Evolutionary conservation across 1,140 invertebrate species (phyloP), one percentile per base, ranked within the genome.

Genomic region (Akabosia matsudoensis): DNA sequence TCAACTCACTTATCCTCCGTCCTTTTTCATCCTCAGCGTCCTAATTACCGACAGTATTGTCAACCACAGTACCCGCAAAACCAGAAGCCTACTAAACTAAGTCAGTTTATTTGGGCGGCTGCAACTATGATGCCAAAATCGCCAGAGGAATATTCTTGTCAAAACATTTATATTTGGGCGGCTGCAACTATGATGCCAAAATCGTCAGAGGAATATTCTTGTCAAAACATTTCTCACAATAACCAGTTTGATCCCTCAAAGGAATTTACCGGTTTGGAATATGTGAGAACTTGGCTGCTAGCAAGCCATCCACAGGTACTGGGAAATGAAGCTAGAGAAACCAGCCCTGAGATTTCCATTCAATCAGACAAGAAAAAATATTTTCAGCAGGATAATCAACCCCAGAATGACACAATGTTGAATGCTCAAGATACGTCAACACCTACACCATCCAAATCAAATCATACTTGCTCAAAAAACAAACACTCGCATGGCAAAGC

Each of bases 231-330:
- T n/a, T n/a, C n/a, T 16, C 30, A 30, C 16, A 34, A 28, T 70
- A 22, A 33, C 34, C 74, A 75, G n/a, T 71, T 70, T 56, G 37
- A 76, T n/a, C 72, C 73, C 31, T 74, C 80, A 16, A 81, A 81
- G 54, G 80, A 81, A 45, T 81, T 81, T 56, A 81, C 80, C 7
- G 76, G 80, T 37, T 74, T 79, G 18, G 80, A 81, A 31, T 81
- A 81, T 54, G 80, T 81, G 0, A 52, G 76, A 31, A 78, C 80
- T 54, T 81, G 80, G 80, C 61, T 81, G 16, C 54, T 81, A 1
- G 77, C 80, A 0, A 80, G 79, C 74, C 79, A 80, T 54, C 74
- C 79, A 1, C 61, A n/a, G n/a, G 61, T 22, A 67, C 61, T 30
- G n/a, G 67, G 31, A 26, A 72, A 61, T 56, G 18, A 52, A 10